Conservation (phyloP, 2,797 vertebrate species). For the Melanotaenia maccullochi region DNA sequence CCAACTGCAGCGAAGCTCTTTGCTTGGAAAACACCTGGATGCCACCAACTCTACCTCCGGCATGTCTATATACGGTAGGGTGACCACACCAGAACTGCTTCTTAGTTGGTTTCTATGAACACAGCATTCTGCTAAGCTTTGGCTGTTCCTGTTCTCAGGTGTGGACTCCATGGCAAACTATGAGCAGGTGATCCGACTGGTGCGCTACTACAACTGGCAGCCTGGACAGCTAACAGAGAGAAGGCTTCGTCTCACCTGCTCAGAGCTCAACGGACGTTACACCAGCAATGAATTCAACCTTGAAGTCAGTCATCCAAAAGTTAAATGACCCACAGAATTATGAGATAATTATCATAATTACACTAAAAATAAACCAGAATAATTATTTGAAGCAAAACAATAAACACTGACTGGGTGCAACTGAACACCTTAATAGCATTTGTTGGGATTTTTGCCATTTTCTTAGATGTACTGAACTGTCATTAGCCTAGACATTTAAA, state of each 20-base stretch:
- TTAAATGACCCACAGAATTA: too few species aligned
- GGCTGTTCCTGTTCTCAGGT: constrained; percentile 76
- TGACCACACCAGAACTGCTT: constrained; percentile 67
- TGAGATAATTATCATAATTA: too few species aligned
- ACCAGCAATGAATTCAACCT: constrained; percentile 94
- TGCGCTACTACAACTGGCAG: constrained; percentile 88
- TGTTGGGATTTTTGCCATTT: too few species aligned
- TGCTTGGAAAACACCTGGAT: constrained; percentile 91
- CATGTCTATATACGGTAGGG: constrained; percentile 94
- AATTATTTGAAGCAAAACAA: too few species aligned
- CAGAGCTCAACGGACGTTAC: constrained; percentile 94
- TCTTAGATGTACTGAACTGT: too few species aligned
- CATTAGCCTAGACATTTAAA: too few species aligned
- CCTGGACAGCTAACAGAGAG: constrained; percentile 80
- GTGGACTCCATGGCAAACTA: constrained; percentile 94
- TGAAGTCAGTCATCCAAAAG: constrained; percentile 83
- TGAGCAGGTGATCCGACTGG: constrained; percentile 89
- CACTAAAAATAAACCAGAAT: too few species aligned
- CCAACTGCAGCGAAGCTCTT: constrained; percentile 83
- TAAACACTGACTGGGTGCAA: too few species aligned
- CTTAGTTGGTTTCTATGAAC: neutral
- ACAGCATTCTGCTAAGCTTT: neutral
- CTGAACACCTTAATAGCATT: too few species aligned
- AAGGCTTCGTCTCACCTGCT: constrained; percentile 92
- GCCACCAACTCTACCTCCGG: constrained; percentile 94